phyloP scores from a whole-genome alignment of 92 coral and sea anemone species.

The Bergia sp. region DNA sequence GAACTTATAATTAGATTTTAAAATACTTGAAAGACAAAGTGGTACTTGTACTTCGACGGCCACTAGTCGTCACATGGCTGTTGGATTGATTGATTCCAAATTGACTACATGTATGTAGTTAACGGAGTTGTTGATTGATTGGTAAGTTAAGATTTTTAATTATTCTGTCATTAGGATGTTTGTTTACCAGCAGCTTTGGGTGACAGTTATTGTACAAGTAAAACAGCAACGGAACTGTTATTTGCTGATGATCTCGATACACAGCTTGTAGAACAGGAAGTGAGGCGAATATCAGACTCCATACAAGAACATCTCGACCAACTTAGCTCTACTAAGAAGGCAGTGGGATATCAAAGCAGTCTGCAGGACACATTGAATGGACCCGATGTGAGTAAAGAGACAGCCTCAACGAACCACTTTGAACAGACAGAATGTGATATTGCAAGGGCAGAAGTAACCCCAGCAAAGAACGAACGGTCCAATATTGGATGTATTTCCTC shows the following conservation, averaged over 20 bases:
- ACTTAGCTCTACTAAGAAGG: not conserved
- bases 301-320: not conserved
- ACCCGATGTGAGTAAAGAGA: not conserved
- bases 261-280: constrained; percentile 2
- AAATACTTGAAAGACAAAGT: not conserved
- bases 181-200: not conserved
- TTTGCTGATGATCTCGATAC: constrained; percentile 16
- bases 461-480: not conserved
- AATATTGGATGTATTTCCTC: not conserved
- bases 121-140: not conserved
- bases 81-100: not conserved
- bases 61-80: not conserved
- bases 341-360: not conserved
- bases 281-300: not conserved
- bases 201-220: not conserved
- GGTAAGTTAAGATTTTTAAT: not conserved
- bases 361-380: not conserved
- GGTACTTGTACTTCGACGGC: not conserved
- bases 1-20: no score
- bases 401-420: not conserved
- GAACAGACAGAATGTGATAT: not conserved
- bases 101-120: not conserved
- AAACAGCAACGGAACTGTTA: not conserved
- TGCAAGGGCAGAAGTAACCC: not conserved
- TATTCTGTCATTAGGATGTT: not conserved